phyloP scores from a whole-genome alignment of 2,888 invertebrate genomes.

The Erynnis tages region DNA sequence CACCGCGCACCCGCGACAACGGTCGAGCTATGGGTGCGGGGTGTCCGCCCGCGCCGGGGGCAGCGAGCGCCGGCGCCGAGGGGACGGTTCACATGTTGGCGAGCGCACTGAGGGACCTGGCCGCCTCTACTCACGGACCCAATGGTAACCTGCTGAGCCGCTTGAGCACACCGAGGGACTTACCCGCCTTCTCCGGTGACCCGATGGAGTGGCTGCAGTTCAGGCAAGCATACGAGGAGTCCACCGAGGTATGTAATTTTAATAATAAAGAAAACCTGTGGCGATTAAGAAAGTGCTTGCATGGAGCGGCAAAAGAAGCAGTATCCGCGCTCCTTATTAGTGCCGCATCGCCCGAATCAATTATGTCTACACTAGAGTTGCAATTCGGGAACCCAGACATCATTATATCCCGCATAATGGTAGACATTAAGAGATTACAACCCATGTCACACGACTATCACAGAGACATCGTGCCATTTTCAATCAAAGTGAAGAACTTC shows the following conservation, averaged over 20 bases:
- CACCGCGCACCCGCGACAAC: no score
- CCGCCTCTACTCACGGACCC: no score
- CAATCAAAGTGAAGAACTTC: constrained; percentile 33
- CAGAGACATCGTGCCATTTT: constrained; percentile 32
- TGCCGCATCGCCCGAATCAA: constrained; percentile 29
- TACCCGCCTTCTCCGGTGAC: constrained; percentile 25
- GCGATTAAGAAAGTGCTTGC: constrained; percentile 36
- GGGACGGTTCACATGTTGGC: no score
- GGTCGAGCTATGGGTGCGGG: no score
- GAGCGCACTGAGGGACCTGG: no score
- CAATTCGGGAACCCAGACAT: constrained; percentile 36
- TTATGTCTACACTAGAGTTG: constrained; percentile 34
- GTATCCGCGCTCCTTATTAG: constrained; percentile 33
- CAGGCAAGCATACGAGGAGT: background rate
- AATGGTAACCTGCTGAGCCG: constrained; percentile 30
- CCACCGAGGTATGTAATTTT: background rate
- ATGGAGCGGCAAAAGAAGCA: constrained; percentile 35
- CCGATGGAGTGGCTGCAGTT: constrained; percentile 8
- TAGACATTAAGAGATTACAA: background rate
- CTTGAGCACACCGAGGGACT: constrained; percentile 31
- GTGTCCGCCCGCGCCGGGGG: no score
- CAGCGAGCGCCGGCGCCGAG: no score
- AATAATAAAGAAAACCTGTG: constrained; percentile 35
- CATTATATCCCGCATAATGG: constrained; percentile 18
- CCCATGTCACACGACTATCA: constrained; percentile 30